Conservation (phyloP, 2,113 vertebrate genomes). For the Solenodon paradoxus region DNA sequence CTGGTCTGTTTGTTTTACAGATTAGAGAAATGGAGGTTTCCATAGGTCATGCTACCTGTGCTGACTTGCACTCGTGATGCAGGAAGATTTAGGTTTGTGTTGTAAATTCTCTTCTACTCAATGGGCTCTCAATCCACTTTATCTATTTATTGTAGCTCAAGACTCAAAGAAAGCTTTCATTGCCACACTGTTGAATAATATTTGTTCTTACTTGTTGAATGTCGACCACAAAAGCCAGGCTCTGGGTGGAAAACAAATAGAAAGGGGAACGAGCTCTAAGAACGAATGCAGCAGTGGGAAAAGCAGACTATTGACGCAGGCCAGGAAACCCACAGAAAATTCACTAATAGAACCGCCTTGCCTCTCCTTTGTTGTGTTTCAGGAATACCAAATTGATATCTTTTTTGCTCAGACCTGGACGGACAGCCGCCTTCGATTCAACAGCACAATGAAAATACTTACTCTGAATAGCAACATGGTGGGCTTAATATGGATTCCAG, state of each 20-base stretch:
- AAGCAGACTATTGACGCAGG: neutral
- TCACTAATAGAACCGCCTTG: neutral
- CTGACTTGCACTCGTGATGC: neutral
- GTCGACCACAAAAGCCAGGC: rapidly evolving
- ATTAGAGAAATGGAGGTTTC: neutral
- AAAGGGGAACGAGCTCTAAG: rapidly evolving
- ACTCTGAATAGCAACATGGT: slow-evolving; percentile 99
- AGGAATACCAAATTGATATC: slow-evolving; percentile 99
- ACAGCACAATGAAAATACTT: slow-evolving; percentile 96
- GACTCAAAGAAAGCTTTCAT: neutral
- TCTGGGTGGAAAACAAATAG: neutral
- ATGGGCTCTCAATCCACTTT: neutral
- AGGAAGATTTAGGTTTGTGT: neutral
- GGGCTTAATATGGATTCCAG: slow-evolving; percentile 96
- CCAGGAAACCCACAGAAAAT: neutral
- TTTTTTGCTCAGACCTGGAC: slow-evolving; percentile 99
- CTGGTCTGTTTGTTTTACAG: neutral
- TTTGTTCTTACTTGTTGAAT: neutral
- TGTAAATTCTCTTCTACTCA: neutral
- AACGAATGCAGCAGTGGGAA: neutral
- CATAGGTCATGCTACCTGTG: no score
- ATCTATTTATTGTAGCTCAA: neutral
- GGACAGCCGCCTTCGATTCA: slow-evolving; percentile 95
- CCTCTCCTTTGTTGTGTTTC: neutral
- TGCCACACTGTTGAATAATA: neutral